These are phyloP conservation scores for Bradysia coprophila DNA, from an alignment of 1,140 invertebrate species.

Conservation along the genomic window DNA sequence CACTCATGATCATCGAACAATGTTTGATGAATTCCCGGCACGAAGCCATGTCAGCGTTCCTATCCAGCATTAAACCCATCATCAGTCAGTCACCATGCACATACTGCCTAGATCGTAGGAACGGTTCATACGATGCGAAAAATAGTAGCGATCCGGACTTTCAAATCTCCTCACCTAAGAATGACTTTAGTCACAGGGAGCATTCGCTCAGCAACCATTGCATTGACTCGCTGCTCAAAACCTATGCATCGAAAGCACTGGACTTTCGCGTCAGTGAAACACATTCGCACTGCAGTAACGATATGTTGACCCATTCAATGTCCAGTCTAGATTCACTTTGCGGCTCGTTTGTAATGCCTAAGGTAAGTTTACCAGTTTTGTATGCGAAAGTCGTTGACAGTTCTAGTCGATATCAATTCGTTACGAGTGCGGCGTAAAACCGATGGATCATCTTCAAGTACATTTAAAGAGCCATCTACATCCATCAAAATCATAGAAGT, in stretches of 20 bases:
- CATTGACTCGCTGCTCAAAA: constrained; percentile 44
- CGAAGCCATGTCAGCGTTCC: constrained; percentile 36
- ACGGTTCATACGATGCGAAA: constrained; percentile 10
- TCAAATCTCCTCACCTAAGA: constrained; percentile 4
- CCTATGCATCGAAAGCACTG: constrained; percentile 51
- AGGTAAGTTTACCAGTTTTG: no score
- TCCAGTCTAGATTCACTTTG: constrained; percentile 20
- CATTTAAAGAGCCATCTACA: no score
- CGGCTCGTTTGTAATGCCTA: constrained; percentile 42
- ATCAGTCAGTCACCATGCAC: constrained; percentile 9
- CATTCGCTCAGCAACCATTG: constrained; percentile 26
- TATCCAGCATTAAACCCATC: constrained; percentile 10
- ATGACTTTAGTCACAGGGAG: constrained; percentile 19
- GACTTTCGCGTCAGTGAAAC: constrained; percentile 39
- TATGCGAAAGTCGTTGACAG: no score
- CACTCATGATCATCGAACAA: constrained; percentile 50
- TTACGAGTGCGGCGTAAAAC: no score
- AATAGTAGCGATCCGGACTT: neutral
- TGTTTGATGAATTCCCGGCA: constrained; percentile 57
- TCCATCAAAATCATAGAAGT: no score
- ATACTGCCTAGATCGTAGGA: constrained; percentile 17
- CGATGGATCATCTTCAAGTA: no score
- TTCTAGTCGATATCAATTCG: no score
- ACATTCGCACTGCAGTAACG: constrained; percentile 16
- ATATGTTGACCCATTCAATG: constrained; percentile 23